Conservation (phyloP, 2,888 invertebrate genomes). For the Sinotaia quadrata region DNA sequence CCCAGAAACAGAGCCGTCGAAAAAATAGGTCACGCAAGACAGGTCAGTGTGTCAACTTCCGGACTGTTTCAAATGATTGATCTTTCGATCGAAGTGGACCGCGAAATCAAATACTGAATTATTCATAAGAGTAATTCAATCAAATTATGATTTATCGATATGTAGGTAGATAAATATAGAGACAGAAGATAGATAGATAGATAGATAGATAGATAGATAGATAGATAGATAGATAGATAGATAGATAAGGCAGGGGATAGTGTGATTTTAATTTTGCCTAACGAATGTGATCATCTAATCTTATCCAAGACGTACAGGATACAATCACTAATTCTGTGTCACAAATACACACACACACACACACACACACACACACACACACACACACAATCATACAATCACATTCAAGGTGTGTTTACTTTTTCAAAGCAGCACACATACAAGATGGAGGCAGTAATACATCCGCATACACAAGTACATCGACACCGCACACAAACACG, state of each 20-base stretch:
- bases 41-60: too few species aligned
- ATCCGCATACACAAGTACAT: not conserved
- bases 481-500: not conserved
- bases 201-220: slow-evolving; percentile 5
- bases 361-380: slow-evolving; percentile 6
- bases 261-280: too few species aligned
- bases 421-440: too few species aligned
- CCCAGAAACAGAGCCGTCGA: too few species aligned
- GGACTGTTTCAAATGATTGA: too few species aligned
- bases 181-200: slow-evolving; percentile 10
- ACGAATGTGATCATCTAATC: not conserved
- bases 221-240: slow-evolving; percentile 4
- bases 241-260: too few species aligned
- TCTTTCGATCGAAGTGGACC: too few species aligned
- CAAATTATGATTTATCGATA: too few species aligned
- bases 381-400: not conserved
- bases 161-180: not conserved
- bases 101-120: too few species aligned
- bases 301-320: not conserved
- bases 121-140: too few species aligned
- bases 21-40: too few species aligned
- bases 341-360: slow-evolving; percentile 6
- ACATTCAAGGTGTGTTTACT: too few species aligned
- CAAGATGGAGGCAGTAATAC: not conserved
- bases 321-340: not conserved